These are phyloP conservation scores for Scrobipalpa costella DNA, from an alignment of 2,888 invertebrate species.

Conservation along the genomic window DNA sequence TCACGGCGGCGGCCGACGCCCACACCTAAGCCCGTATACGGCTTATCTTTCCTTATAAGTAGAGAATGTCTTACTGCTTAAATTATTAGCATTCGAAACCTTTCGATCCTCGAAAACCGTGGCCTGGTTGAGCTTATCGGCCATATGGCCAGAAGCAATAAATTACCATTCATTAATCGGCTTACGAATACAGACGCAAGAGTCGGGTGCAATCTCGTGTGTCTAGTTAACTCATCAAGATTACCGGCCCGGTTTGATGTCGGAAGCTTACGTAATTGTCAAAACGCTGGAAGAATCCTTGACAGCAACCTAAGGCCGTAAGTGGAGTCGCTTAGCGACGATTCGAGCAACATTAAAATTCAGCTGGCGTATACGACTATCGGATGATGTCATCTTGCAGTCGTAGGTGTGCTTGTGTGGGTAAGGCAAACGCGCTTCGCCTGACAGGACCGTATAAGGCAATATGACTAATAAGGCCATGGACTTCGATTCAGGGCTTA, in stretches of 20 bases:
- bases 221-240: slow-evolving; percentile 13
- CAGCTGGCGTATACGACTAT: slow-evolving; percentile 49
- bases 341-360: slow-evolving; percentile 65
- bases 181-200: slow-evolving; percentile 10
- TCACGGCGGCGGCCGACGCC: slow-evolving; percentile 63
- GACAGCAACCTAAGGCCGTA: slow-evolving; percentile 47
- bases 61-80: slow-evolving; percentile 59
- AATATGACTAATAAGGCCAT: slow-evolving; percentile 69
- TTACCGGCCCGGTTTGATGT: slow-evolving; percentile 20
- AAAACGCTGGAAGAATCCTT: slow-evolving; percentile 44
- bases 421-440: slow-evolving; percentile 47
- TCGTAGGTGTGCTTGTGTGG: slow-evolving; percentile 59
- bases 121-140: slow-evolving; percentile 42
- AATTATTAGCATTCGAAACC: slow-evolving; percentile 60
- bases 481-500: slow-evolving; percentile 59
- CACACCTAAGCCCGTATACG: slow-evolving; percentile 61
- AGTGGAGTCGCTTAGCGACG: slow-evolving; percentile 46
- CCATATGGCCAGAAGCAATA: slow-evolving; percentile 52
- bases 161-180: slow-evolving; percentile 18
- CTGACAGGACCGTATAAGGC: slow-evolving; percentile 65
- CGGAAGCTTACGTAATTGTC: slow-evolving; percentile 44
- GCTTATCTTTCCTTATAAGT: slow-evolving; percentile 70
- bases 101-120: slow-evolving; percentile 56
- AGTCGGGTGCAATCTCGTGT: slow-evolving; percentile 5
- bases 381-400: slow-evolving; percentile 67